Base-by-base conservation (phyloP, 1,140 invertebrate genomes). In the Drosophila sp. region DNA sequence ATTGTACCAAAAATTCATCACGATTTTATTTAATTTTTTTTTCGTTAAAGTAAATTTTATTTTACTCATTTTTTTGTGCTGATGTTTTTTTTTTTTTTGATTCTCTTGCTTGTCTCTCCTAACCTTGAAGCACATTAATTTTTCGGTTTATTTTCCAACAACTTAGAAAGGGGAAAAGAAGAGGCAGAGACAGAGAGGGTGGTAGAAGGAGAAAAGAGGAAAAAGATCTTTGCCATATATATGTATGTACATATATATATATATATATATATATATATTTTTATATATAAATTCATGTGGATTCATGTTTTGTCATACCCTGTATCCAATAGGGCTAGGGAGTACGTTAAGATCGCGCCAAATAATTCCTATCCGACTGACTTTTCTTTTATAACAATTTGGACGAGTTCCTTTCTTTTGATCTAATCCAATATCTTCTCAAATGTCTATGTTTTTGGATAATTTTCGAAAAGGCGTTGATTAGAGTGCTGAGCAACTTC, bases 1-100 rank as follows among this genome's bases (percentile, higher is more conserved):
- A 83, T 86, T 82, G 72, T 87, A 83, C 83, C 82, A 86, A 82
- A 87, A 50, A 86, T 83, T 87, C 82, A 86, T 86, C 82, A 86
- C 82, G 83, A 86, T 86, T 82, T 86, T 79, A 86, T 86, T 87
- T 86, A 72, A 69, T 71, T 84, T 78, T 84, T 63, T 76, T 83
- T 63, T 76, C 61, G 55, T 72, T 72, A 17, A 35, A 55, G 61
- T 68, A 62, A 62, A 57, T 73, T 70, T 70, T 72, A 58, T 62
- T 76, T 60, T 56, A 56, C 70, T 47, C 60, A 58, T 8, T 57
- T 62, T 35, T 75, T 62, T 70, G 66, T 61, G 60, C 6, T 27
- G 33, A 27, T 32, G 35, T 62, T 62, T 77, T 56, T 35, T 66
- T 55, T 70, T 62, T 40, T 44, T 66, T 50, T 44, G 73, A 56